A percentile compares a stretch with the other conserved stretches of the same genome.
Conservation (phyloP, 2,888 invertebrate genomes). For the Drosophila mimica region DNA sequence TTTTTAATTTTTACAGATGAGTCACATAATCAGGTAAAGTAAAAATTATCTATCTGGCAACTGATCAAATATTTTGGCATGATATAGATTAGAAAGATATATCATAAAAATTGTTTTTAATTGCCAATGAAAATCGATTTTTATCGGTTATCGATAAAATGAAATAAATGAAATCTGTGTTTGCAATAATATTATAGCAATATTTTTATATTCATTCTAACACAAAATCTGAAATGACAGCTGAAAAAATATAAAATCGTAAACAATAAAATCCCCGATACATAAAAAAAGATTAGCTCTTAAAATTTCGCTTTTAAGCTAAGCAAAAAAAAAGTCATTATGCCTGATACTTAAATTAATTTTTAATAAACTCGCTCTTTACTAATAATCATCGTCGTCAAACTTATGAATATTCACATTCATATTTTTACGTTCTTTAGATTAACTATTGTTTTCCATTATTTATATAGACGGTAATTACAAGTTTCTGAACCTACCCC, state of each 20-base stretch:
- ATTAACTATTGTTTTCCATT: constrained; percentile 8
- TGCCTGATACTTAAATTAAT: neutral
- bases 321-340: neutral
- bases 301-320: neutral
- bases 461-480: constrained; percentile 15
- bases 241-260: neutral
- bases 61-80: neutral
- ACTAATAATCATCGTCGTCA: neutral
- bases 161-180: neutral
- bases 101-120: neutral
- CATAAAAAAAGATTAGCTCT: neutral
- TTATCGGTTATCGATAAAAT: neutral
- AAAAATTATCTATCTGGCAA: neutral
- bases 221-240: neutral
- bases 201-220: neutral
- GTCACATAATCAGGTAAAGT: neutral
- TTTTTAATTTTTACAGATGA: neutral
- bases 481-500: constrained; percentile 3
- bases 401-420: constrained; percentile 15
- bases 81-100: neutral
- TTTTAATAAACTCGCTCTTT: neutral
- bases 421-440: constrained; percentile 5
- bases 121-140: neutral
- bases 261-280: neutral
- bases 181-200: neutral